Evolutionary conservation across 2,113 vertebrate genomes (phyloP), one percentile per base, ranked within the genome.

Genomic region (Cacatua alba): DNA sequence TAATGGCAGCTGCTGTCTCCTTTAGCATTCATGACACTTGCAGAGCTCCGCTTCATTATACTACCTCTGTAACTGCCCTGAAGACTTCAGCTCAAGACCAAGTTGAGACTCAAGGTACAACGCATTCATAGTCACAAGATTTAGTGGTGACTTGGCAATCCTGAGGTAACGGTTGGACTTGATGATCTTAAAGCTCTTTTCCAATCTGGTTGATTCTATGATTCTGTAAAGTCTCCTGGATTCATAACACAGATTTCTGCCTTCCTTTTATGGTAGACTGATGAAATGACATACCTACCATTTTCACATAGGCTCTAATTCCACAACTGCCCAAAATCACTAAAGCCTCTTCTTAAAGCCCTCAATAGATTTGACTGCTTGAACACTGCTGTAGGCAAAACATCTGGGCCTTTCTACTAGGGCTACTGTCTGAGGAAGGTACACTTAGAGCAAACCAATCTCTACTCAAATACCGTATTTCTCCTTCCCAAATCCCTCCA

Each of bases 351-450:
- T 90, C 53, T 48, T 69, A 93, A 90, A 92, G 43, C 31, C 60
- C 82, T 77, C 93, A 48, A 17, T 2, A 43, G 76, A 90, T 80
- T 41, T 81, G 60, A 78, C 46, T 69, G 59, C 17, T 89, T 67
- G 39, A 46, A 92, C 65, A 33, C 51, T 59, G 84, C 91, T 94
- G 39, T 78, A 95, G 82, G 82, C 71, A 90, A 94, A 93, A 94
- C 87, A 95, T 82, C 85, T 83, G 92, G 59, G 29, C 41, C 21
- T 85, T 82, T 84, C 75, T 11, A 72, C 31, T 26, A 85, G 49
- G 17, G 84, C 85, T 93, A 51, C 35, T 14, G 12, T 65, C n/a
- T 35, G 25, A 93, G 39, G 59, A 74, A 85, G 46, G 80, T 6
- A 62, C 18, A 69, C 28, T 18, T 46, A 46, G 35, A 88, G 41